Evolutionary conservation across 2,113 vertebrate genomes (phyloP), one percentile per base, ranked within the genome.

Genomic region (Eubucco bourcierii): DNA sequence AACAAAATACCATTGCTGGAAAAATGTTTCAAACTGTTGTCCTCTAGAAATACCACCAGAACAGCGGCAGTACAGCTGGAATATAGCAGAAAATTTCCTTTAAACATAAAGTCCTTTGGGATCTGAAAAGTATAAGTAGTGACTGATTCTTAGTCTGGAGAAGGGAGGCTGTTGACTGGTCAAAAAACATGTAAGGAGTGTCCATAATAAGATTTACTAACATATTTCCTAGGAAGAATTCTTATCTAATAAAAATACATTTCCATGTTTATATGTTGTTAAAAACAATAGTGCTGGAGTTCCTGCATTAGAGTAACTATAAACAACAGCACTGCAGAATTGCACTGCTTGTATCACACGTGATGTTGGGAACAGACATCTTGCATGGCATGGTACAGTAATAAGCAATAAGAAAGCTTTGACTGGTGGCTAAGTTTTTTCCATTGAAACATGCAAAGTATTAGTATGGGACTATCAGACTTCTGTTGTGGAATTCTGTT

Each of bases 401-500:
- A 9, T 27, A 55, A 68, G 65, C 58, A 61, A 0, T 50, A 46
- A 58, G 60, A 72, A 77, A 80, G 58, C 73, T 93, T 28, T 72
- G 79, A 75, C 44, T 77, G 81, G 59, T 64, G 65, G 78, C 14
- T n/a, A 58, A 88, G 58, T 78, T 89, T 67, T 79, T 81, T 61
- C 64, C 63, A 10, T 77, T 67, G 55, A 83, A 83, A 80, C 28
- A 44, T 72, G 33, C 47, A 65, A 60, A 44, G 59, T 91, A 64
- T 63, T 63, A 65, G 56, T 72, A 20, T 50, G 73, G 80, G 90
- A 65, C 80, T 94, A 88, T 93, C 87, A 84, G 80, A 50, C 39
- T 83, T 76, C 76, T 83, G 84, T 76, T 86, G 39, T 83, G 80
- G 87, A 78, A 93, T 84, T 24, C 52, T 86, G 68, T 72, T 94